These are phyloP conservation scores for Neelides sp. DNA, from an alignment of 1,140 invertebrate genomes.

Conservation along the genomic window DNA sequence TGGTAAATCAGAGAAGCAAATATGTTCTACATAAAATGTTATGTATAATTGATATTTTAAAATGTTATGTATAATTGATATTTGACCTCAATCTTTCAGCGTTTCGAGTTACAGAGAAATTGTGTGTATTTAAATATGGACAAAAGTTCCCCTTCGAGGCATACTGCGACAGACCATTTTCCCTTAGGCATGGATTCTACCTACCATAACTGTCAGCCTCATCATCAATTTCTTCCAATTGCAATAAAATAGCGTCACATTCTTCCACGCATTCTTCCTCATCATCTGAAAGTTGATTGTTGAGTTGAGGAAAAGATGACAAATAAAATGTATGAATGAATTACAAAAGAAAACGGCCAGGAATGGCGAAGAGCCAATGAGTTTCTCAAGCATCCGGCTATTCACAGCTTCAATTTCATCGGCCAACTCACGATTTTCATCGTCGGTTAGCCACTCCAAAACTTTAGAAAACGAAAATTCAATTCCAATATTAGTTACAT, in stretches of 20 bases:
- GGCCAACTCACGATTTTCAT: slow-evolving; percentile 80
- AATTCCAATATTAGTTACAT: too few species aligned
- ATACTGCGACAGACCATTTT: too few species aligned
- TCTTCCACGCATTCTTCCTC: slow-evolving; percentile 66
- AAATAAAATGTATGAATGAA: slow-evolving; percentile 35
- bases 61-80: too few species aligned
- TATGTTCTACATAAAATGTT: too few species aligned
- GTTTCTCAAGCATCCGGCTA: slow-evolving; percentile 71
- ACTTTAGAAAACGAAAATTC: too few species aligned
- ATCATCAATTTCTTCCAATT: slow-evolving; percentile 81
- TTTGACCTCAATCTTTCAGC: not conserved
- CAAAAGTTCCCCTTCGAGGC: too few species aligned
- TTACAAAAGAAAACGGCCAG: slow-evolving; percentile 86
- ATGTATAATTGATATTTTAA: too few species aligned
- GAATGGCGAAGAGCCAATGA: slow-evolving; percentile 74
- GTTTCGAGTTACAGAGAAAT: not conserved
- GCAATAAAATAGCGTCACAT: slow-evolving; percentile 73
- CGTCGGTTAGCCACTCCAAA: slow-evolving; percentile 83
- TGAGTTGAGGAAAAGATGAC: slow-evolving; percentile 22
- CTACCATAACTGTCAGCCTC: slow-evolving; percentile 77
- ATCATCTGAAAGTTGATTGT: slow-evolving; percentile 49
- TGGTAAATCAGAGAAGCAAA: too few species aligned
- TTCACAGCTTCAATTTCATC: slow-evolving; percentile 91
- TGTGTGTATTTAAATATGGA: too few species aligned
- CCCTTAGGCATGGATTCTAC: slow-evolving; percentile 3